Conservation (phyloP, 2,888 invertebrate species). For the Diplolepis rosae region DNA sequence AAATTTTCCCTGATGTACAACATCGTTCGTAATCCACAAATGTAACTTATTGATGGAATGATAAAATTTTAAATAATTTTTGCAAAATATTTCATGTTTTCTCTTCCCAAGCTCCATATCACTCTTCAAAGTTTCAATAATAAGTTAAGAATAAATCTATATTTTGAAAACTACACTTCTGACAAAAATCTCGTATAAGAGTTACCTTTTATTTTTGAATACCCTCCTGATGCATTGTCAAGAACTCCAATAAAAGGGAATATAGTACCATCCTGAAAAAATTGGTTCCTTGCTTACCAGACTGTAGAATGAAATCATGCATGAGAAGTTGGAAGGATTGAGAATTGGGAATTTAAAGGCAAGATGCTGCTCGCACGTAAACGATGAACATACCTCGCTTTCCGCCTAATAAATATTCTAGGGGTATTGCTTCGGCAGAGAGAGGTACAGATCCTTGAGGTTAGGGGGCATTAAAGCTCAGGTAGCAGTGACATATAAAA, state of each 20-base stretch:
- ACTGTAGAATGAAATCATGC: neutral
- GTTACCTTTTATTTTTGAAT: too few species aligned
- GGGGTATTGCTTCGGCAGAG: neutral
- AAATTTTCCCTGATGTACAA: too few species aligned
- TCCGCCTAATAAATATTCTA: neutral
- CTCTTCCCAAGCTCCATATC: too few species aligned
- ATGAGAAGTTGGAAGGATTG: neutral
- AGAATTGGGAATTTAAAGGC: conserved; percentile 3
- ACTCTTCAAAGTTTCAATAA: too few species aligned
- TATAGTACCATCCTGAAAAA: neutral
- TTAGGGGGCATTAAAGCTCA: neutral
- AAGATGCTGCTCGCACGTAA: neutral
- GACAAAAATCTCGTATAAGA: too few species aligned
- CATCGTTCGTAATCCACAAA: too few species aligned
- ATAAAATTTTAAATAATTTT: too few species aligned
- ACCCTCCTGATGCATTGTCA: too few species aligned
- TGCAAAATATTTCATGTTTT: too few species aligned
- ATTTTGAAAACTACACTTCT: too few species aligned
- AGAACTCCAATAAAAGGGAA: neutral
- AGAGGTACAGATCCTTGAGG: neutral
- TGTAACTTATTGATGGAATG: too few species aligned
- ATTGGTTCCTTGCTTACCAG: neutral
- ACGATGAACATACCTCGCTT: neutral
- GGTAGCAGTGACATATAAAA: neutral
- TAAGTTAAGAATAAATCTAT: too few species aligned